Evolutionary conservation across 2,888 invertebrate genomes (phyloP).

Genomic region (Osmoderma eremita): DNA sequence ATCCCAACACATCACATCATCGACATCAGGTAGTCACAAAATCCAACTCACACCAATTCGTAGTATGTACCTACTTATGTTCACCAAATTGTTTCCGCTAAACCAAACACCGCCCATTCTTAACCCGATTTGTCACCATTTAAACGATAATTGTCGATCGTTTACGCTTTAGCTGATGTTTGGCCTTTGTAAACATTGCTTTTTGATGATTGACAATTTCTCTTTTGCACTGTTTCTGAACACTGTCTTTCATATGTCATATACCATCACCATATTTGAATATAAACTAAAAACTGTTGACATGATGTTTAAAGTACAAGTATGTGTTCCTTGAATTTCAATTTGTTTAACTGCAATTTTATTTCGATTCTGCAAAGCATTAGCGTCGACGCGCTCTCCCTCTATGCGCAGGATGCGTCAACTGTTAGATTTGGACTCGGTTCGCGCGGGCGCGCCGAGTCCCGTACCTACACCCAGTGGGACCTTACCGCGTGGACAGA

Average conservation of each 20-base stretch:
- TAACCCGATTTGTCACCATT: conserved; percentile 9
- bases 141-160: conserved; percentile 24
- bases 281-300: neutral
- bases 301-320: neutral
- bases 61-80: neutral
- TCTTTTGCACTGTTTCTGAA: conserved; percentile 21
- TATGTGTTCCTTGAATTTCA: neutral
- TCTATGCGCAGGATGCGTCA: conserved; percentile 85
- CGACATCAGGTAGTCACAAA: conserved; percentile 62
- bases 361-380: conserved; percentile 51
- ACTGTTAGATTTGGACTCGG: conserved; percentile 75
- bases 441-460: conserved; percentile 69
- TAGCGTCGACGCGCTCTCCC: conserved; percentile 70
- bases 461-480: conserved; percentile 83
- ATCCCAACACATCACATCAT: conserved; percentile 74
- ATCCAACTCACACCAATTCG: neutral
- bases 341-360: conserved; percentile 37
- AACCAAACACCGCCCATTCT: conserved; percentile 6
- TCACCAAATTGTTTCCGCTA: neutral
- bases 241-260: too few species aligned
- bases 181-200: conserved; percentile 36
- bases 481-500: conserved; percentile 76
- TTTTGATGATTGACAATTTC: conserved; percentile 18
- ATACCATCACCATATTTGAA: conserved; percentile 1
- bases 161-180: conserved; percentile 36